phyloP scores from a whole-genome alignment of 2,797 vertebrate genomes.

The Bovichtus diacanthus region DNA sequence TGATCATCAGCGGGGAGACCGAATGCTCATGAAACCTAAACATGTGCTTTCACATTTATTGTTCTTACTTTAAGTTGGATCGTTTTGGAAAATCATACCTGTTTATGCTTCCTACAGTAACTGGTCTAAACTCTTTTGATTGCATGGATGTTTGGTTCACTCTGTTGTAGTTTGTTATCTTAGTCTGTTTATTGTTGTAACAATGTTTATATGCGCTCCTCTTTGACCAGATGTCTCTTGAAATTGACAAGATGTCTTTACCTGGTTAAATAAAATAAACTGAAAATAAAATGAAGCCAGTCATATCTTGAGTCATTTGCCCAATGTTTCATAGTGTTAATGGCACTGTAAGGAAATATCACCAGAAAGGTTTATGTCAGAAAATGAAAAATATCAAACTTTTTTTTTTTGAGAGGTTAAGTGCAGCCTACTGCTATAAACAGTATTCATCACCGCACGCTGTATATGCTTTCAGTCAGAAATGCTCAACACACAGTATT shows the following conservation, averaged over 20 bases:
- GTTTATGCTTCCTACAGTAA: not conserved
- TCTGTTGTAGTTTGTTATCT: not conserved
- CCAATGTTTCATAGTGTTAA: not conserved
- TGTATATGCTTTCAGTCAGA: conserved; percentile 3
- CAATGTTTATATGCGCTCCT: not conserved
- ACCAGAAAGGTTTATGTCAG: not conserved
- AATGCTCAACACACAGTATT: not conserved
- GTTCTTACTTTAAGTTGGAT: not conserved
- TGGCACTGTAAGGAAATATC: not conserved
- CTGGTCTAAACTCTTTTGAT: not conserved
- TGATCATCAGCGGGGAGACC: not conserved
- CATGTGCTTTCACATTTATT: not conserved
- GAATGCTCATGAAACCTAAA: not conserved
- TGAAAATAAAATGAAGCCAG: not conserved
- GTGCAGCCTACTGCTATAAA: conserved; percentile 36
- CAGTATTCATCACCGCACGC: conserved; percentile 10
- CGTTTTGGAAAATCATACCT: not conserved
- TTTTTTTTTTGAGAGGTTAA: conserved; percentile 16
- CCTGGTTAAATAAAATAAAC: not conserved
- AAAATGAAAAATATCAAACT: conserved; percentile 51
- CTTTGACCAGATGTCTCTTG: not conserved
- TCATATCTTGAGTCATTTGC: not conserved
- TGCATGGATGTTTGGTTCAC: not conserved
- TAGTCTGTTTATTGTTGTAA: not conserved
- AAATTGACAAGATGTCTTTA: not conserved